These are phyloP conservation scores for Stegostoma tigrinum DNA, from an alignment of 2,113 vertebrate genomes.

Conservation along the genomic window DNA sequence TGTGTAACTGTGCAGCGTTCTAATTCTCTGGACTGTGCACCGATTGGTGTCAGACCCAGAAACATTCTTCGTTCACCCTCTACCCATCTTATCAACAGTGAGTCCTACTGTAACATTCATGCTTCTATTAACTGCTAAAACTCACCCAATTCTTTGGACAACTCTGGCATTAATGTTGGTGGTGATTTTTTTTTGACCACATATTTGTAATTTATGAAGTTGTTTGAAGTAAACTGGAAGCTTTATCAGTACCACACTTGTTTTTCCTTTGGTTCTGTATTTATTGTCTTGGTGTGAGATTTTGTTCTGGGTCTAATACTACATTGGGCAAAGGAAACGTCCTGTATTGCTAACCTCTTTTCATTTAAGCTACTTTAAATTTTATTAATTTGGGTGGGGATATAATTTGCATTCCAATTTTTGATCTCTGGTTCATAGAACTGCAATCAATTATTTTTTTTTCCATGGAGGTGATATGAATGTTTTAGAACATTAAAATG, in stretches of 20 bases:
- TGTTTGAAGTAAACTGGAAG: constrained; percentile 25
- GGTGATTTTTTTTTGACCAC: constrained; percentile 38
- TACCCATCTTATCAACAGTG: constrained; percentile 47
- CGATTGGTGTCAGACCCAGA: constrained; percentile 50
- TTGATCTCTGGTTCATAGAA: not conserved
- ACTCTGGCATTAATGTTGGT: constrained; percentile 42
- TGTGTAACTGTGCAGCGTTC: constrained; percentile 62
- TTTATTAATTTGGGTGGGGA: not conserved
- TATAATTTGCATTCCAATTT: not conserved
- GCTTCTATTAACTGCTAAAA: constrained; percentile 36
- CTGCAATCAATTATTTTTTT: not conserved
- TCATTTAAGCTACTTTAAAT: not conserved
- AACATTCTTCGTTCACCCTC: constrained; percentile 54
- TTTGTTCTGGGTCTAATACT: not conserved
- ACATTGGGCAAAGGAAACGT: not conserved
- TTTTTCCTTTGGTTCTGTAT: too few relatives aligned
- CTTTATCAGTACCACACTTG: not conserved
- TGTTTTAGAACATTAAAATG: not conserved
- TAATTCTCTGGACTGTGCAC: constrained; percentile 64
- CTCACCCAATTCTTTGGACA: constrained; percentile 37
- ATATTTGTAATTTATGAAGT: not conserved
- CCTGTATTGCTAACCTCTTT: not conserved
- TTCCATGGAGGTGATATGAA: not conserved
- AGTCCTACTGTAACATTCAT: constrained; percentile 44
- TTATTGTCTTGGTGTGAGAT: not conserved